A percentile compares a stretch with the other conserved stretches of the same genome.
Evolutionary conservation across 2,888 invertebrate species (phyloP).

Genomic region (Serrognathus titanus): DNA sequence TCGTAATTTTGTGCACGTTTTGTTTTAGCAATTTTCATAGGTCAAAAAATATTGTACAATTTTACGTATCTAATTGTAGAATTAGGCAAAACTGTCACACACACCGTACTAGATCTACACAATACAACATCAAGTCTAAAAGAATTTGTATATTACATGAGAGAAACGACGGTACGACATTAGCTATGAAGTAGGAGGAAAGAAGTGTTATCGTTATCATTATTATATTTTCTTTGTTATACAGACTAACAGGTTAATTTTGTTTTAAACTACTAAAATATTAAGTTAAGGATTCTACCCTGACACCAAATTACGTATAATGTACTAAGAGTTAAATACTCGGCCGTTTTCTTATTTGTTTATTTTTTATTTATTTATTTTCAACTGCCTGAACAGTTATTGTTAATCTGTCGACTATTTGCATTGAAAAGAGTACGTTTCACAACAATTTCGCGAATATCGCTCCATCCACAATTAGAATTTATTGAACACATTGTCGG

Average conservation of each 20-base stretch:
- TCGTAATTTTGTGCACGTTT: constrained; percentile 6
- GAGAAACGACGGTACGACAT: constrained; percentile 37
- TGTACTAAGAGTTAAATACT: constrained; percentile 64
- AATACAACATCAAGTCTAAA: constrained; percentile 44
- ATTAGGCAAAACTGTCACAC: constrained; percentile 32
- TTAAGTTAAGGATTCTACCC: constrained; percentile 59
- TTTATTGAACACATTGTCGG: too few species aligned
- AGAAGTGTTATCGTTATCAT: constrained; percentile 4
- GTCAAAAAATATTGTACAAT: constrained; percentile 48
- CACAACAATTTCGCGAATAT: too few species aligned
- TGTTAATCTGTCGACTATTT: background rate
- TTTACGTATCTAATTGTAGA: constrained; percentile 48
- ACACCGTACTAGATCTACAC: constrained; percentile 36
- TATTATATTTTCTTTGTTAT: constrained; percentile 20
- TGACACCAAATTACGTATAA: constrained; percentile 88
- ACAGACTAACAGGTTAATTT: constrained; percentile 31
- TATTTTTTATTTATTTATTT: constrained; percentile 17
- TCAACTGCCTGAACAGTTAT: background rate
- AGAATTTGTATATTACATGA: constrained; percentile 44
- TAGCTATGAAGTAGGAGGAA: constrained; percentile 15
- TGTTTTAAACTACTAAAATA: constrained; percentile 38
- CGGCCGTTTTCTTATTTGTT: constrained; percentile 45
- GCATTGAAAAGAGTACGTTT: background rate
- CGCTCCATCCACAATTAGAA: too few species aligned
- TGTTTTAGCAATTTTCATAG: constrained; percentile 12